Percentiles rank a stretch among this genome's conserved stretches.
phyloP scores from a whole-genome alignment of 2,797 vertebrate genomes.

The Lacerta agilis region DNA sequence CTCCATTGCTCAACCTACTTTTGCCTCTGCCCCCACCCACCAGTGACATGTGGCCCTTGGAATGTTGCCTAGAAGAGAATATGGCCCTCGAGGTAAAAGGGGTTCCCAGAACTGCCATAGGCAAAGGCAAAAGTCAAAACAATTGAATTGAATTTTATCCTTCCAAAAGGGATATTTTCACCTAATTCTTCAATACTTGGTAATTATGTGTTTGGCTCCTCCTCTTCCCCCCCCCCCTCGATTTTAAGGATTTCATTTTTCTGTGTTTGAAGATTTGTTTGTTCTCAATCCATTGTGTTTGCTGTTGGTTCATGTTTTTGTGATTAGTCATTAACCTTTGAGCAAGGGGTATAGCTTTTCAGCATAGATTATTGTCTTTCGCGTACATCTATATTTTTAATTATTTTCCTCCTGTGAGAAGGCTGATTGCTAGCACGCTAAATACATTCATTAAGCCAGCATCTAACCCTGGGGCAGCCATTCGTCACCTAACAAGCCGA shows the following conservation, averaged over 20 bases:
- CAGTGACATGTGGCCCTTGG: too few relatives aligned
- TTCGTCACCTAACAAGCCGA: neutral
- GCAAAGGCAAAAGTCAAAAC: too few relatives aligned
- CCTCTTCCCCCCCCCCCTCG: too few relatives aligned
- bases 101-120: too few relatives aligned
- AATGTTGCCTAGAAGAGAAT: too few relatives aligned
- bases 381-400: neutral
- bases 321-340: constrained; percentile 18
- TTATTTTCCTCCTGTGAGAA: neutral
- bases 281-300: neutral
- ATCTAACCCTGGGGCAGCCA: neutral
- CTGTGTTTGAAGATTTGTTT: neutral
- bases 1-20: too few relatives aligned
- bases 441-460: constrained; percentile 7
- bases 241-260: constrained; percentile 2
- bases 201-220: neutral
- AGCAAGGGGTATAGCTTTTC: neutral
- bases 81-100: too few relatives aligned
- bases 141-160: neutral
- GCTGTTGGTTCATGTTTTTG: neutral
- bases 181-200: neutral
- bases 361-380: neutral
- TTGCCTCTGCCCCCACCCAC: too few relatives aligned
- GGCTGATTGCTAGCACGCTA: neutral
- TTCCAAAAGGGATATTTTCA: neutral